Base-by-base conservation (phyloP, 2,113 vertebrate species). In the Corythornis madagascariensis region DNA sequence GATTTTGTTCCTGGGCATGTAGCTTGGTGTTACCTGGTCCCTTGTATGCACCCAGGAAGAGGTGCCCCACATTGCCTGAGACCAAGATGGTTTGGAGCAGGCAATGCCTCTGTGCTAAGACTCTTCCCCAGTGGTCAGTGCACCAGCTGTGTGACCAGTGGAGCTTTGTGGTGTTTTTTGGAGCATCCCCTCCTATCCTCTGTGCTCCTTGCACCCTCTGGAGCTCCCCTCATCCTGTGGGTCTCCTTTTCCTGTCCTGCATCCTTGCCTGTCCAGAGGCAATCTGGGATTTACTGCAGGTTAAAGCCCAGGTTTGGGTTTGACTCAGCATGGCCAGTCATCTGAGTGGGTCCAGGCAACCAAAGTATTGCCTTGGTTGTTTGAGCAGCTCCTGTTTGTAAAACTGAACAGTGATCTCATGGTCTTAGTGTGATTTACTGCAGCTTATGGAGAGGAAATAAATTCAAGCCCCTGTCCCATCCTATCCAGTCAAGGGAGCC, bases 281-380 rank as follows among this genome's bases (percentile, higher is more conserved):
- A 69, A 14, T 26, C 43, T 59, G 28, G 20, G 47, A 42, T 22
- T 75, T 60, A 8, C 18, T 64, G 52, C 28, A 71, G 15, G 6
- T 70, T 21, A 25, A 50, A 66, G 25, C 20, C 50, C 25, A 28
- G 28, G 45, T 33, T 69, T 63, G 48, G 28, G 45, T 33, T 69
- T 63, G 48, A 35, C 63, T 86, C n/a, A 29, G 45, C 25, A 3
- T 3, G 16, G 35, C 64, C 67, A 20, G 28, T 59, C 64, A 16
- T n/a, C 19, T 0, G 0, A 10, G 19, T 42, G 11, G 22, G 31
- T 50, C 53, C 18, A 7, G 7, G 4, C 3, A 6, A 4, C 1
- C 15, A 24, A 31, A 70, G 35, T 16, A 2, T 79, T 72, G 18
- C 63, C 25, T 75, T 50, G 19, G 38, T 28, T 60, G 7, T 19